Base-by-base conservation (phyloP, 2,797 vertebrate species). In the Sparus aurata region DNA sequence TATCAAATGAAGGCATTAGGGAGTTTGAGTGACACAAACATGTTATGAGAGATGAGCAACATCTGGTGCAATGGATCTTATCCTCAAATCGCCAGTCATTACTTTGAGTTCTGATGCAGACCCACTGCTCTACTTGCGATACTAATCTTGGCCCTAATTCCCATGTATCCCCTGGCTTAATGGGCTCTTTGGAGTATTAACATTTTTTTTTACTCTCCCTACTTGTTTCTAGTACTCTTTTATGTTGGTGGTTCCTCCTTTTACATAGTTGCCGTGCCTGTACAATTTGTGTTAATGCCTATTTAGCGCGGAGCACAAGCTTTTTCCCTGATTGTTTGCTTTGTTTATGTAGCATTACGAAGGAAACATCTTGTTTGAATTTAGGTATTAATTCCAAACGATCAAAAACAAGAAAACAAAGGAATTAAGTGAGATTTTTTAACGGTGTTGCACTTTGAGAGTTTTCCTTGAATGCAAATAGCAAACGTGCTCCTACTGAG, bases 1-100 rank as follows among this genome's bases (percentile, higher is more conserved):
- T 91, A 92, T 93, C 90, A 86, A 82, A 92, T 93, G 88, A 91
- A 90, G 74, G 89, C 90, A 93, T 94, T 92, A 93, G 89, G 68
- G 82, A 85, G 75, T 25, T 77, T 69, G 85, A 90, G 83, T 87
- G 89, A 93, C 91, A 91, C 89, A 94, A 94, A 95, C 92, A 95
- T 94, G 93, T 93, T 94, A 91, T 94, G 92, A 93, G 90, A 93
- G 87, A 93, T 92, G 86, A 87, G 87, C 77, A 93, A 94, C 94
- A 95, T 95, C 94, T 95, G 94, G 86, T 89, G 86, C 71, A 27
- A 84, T 83, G 74, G 86, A 91, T 93, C 90, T 92, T 83, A 92
- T 92, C 90, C 88, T 87, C 83, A 73, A 77, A 27, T 86, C 53
- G 75, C 66, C 58, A 38, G 77, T 82, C 85, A 69, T 82, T 63